These are phyloP conservation scores for Lacerta bilineata DNA, from an alignment of 2,797 vertebrate genomes.

Conservation along the genomic window DNA sequence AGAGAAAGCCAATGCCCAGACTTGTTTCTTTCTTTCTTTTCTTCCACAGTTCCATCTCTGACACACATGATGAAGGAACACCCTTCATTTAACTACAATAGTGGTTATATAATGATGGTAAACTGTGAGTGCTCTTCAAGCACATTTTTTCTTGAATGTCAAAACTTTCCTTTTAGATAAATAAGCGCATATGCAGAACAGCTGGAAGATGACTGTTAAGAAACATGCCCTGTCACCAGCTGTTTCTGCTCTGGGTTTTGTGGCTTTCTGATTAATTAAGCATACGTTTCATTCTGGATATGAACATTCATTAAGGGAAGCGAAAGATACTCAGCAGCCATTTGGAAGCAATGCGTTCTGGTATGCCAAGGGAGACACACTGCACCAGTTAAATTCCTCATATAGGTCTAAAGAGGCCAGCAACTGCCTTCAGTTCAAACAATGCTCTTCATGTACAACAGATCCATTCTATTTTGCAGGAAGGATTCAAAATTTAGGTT, in stretches of 20 bases:
- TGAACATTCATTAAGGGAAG: constrained; percentile 11
- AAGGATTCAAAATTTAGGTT: too few relatives aligned
- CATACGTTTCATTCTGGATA: constrained; percentile 25
- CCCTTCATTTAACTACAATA: background rate
- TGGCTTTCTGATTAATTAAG: constrained; percentile 38
- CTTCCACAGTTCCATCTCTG: background rate
- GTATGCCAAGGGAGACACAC: background rate
- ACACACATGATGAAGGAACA: background rate
- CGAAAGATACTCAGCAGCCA: background rate
- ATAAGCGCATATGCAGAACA: constrained; percentile 4
- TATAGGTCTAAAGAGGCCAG: constrained; percentile 2
- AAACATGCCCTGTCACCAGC: background rate
- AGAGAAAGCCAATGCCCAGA: too few relatives aligned
- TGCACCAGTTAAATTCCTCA: constrained; percentile 19
- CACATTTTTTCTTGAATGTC: background rate
- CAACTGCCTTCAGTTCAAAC: background rate
- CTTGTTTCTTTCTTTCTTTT: background rate
- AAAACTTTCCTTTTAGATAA: constrained; percentile 21
- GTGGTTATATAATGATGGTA: background rate
- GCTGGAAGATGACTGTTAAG: constrained; percentile 10
- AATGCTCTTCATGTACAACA: background rate
- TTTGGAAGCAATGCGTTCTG: constrained; percentile 21
- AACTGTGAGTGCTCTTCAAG: background rate
- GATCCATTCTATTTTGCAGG: too few relatives aligned
- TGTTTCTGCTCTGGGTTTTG: constrained; percentile 1